A percentile compares a stretch with the other conserved stretches of the same genome.
phyloP scores from a whole-genome alignment of 2,113 vertebrate genomes.

The Tinamus guttatus region DNA sequence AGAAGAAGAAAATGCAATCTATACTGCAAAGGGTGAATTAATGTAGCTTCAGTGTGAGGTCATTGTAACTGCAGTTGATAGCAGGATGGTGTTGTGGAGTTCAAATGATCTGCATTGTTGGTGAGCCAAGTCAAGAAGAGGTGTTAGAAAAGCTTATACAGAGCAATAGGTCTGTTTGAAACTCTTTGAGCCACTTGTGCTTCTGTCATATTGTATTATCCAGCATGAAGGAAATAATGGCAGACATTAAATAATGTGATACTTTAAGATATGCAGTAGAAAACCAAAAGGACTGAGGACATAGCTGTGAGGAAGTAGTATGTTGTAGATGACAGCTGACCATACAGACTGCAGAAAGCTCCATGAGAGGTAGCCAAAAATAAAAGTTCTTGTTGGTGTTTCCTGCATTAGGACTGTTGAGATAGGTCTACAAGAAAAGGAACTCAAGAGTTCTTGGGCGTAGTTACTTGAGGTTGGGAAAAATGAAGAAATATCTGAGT shows the following conservation, averaged over 20 bases:
- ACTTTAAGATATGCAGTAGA: neutral
- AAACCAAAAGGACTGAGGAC: neutral
- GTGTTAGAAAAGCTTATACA: neutral
- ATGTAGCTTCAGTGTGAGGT: neutral
- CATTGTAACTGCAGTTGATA: neutral
- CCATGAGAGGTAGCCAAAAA: neutral
- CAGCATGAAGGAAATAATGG: neutral
- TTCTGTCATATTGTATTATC: neutral
- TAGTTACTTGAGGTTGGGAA: neutral
- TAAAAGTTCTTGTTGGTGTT: neutral
- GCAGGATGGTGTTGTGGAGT: neutral
- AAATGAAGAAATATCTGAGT: neutral
- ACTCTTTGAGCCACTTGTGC: neutral
- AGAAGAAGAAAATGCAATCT: neutral
- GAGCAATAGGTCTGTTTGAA: neutral
- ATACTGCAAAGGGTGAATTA: neutral
- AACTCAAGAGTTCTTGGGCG: neutral
- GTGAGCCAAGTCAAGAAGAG: rapidly evolving
- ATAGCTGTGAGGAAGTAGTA: neutral
- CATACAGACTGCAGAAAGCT: neutral
- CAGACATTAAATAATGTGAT: neutral
- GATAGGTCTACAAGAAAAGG: neutral
- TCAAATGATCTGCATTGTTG: neutral
- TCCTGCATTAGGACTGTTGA: neutral
- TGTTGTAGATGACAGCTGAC: neutral